Evolutionary conservation across 2,888 invertebrate genomes (phyloP).

Genomic region (Chrysopilus asiliformis): DNA sequence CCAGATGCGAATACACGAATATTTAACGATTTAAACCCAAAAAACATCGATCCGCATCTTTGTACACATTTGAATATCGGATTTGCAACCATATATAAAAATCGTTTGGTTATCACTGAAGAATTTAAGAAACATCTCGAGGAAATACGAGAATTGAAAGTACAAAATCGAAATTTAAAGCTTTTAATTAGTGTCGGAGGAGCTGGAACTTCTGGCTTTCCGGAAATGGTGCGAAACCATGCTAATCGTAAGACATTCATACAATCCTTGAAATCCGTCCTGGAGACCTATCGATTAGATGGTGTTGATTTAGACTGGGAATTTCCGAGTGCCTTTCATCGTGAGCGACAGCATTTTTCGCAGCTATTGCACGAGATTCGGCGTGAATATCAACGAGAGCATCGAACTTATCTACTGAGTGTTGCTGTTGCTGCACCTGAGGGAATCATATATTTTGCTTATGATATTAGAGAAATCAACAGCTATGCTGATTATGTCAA

Average conservation of each 20-base stretch:
- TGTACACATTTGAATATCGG: conserved; percentile 78
- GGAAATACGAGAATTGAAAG: conserved; percentile 38
- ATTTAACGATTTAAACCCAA: conserved; percentile 36
- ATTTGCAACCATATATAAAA: conserved; percentile 51
- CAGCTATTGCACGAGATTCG: conserved; percentile 61
- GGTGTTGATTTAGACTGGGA: conserved; percentile 67
- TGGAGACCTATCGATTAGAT: conserved; percentile 28
- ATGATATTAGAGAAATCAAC: conserved; percentile 65
- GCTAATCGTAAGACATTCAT: conserved; percentile 51
- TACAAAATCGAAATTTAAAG: conserved; percentile 50
- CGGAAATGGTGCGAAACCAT: conserved; percentile 58
- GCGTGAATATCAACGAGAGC: conserved; percentile 47
- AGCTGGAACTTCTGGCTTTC: conserved; percentile 46
- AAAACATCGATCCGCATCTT: conserved; percentile 51
- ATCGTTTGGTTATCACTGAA: conserved; percentile 42
- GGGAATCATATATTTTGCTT: conserved; percentile 59
- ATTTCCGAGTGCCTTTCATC: conserved; percentile 54
- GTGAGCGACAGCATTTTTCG: conserved; percentile 59
- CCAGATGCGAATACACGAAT: conserved; percentile 30
- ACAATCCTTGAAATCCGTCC: conserved; percentile 37
- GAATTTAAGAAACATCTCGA: conserved; percentile 27
- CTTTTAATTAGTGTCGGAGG: conserved; percentile 63
- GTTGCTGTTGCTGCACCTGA: conserved; percentile 70
- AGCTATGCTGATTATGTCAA: conserved; percentile 74
- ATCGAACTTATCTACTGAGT: conserved; percentile 48